phyloP scores from a whole-genome alignment of 2,888 invertebrate species.

The Xestia rhomboidea region DNA sequence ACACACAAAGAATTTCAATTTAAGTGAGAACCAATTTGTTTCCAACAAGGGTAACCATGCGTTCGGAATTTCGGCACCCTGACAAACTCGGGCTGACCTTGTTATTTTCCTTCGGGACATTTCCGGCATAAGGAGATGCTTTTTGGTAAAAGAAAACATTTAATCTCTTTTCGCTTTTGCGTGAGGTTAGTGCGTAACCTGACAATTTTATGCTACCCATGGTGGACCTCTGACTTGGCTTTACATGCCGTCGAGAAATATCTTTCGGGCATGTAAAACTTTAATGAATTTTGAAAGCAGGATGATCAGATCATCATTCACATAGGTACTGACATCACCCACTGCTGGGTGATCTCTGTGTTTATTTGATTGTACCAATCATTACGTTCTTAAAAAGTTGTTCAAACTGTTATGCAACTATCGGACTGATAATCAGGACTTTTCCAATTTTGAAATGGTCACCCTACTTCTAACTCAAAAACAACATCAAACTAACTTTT shows the following conservation, averaged over 20 bases:
- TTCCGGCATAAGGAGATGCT: not conserved
- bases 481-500: not conserved
- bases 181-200: no score
- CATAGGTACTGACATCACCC: no score
- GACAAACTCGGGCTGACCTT: not conserved
- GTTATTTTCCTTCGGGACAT: not conserved
- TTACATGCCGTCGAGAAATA: no score
- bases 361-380: no score
- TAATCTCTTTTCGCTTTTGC: no score
- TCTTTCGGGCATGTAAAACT: no score
- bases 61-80: not conserved
- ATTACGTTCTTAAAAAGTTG: not conserved
- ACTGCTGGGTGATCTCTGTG: no score
- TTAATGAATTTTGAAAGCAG: no score
- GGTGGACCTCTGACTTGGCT: no score
- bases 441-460: not conserved
- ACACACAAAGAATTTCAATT: constrained; percentile 26
- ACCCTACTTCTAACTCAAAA: not conserved
- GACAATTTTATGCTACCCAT: no score
- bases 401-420: not conserved
- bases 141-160: not conserved
- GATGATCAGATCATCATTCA: no score
- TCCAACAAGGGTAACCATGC: not conserved
- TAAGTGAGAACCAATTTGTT: constrained; percentile 7
- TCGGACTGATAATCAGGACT: not conserved